Conservation (phyloP, 2,797 vertebrate species). For the Enteromius thamalakanensis region DNA sequence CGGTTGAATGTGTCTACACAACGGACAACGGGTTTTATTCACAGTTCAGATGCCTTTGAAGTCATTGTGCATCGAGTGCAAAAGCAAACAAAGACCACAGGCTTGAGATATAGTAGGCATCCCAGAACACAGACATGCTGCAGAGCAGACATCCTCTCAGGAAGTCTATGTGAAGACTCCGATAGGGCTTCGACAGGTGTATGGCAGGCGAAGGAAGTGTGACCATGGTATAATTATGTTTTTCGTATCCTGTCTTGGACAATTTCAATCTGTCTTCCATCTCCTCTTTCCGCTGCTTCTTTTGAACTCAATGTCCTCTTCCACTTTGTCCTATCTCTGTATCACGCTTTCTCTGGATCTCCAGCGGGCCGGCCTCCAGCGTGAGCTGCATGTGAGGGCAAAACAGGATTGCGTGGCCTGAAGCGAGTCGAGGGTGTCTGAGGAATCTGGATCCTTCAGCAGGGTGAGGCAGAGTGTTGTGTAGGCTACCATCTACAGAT, state of each 20-base stretch:
- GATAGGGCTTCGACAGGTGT: conserved; percentile 38
- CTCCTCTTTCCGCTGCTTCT: conserved; percentile 9
- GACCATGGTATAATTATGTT: conserved; percentile 28
- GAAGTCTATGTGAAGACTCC: conserved; percentile 28
- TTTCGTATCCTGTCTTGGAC: conserved; percentile 34
- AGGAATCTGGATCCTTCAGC: conserved; percentile 67
- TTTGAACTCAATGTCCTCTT: conserved; percentile 11
- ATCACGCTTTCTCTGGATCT: conserved; percentile 53
- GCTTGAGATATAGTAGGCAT: conserved; percentile 46
- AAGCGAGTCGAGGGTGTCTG: conserved; percentile 29
- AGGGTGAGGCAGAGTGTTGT: conserved; percentile 30
- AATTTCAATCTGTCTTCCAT: conserved; percentile 33
- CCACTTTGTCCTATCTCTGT: conserved; percentile 36
- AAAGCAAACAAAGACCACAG: conserved; percentile 41
- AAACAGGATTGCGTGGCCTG: conserved; percentile 53
- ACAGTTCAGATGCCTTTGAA: conserved; percentile 52
- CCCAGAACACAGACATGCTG: conserved; percentile 36
- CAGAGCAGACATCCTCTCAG: conserved; percentile 55
- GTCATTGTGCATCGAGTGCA: conserved; percentile 34
- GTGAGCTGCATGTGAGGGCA: conserved; percentile 66
- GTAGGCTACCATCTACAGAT: conserved; percentile 30
- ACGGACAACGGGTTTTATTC: conserved; percentile 35
- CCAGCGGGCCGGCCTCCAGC: conserved; percentile 49
- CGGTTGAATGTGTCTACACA: conserved; percentile 17
- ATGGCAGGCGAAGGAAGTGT: conserved; percentile 38